These are phyloP conservation scores for Mormyrops attenuatus DNA, from an alignment of 2,797 vertebrate genomes.

Conservation along the genomic window DNA sequence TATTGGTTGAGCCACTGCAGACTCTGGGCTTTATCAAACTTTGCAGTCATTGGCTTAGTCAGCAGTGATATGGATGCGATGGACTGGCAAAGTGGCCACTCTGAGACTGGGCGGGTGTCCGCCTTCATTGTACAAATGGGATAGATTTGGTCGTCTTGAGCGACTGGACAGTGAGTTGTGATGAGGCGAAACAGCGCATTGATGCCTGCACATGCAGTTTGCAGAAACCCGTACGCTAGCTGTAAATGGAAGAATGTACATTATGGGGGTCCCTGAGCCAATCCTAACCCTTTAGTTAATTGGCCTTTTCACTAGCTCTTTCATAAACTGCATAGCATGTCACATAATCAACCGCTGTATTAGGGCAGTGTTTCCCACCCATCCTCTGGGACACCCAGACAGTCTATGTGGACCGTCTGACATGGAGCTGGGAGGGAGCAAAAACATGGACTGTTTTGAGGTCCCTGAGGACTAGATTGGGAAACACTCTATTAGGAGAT, in stretches of 20 bases:
- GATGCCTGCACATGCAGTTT: not conserved
- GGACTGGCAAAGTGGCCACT: not conserved
- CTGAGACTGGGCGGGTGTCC: not conserved
- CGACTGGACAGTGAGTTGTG: not conserved
- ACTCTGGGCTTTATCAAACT: not conserved
- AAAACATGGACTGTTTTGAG: not conserved
- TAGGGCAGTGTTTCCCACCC: not conserved
- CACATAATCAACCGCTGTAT: not conserved
- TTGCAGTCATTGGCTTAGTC: not conserved
- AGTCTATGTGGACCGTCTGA: not conserved
- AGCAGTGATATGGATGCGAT: not conserved
- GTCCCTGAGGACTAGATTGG: not conserved
- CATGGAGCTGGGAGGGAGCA: not conserved
- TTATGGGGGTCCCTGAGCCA: not conserved
- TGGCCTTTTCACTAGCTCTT: not conserved
- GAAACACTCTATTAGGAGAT: not conserved
- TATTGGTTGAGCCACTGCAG: constrained; percentile 1
- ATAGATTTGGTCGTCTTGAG: not conserved
- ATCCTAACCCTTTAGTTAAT: not conserved
- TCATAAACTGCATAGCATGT: not conserved
- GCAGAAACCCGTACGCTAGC: not conserved
- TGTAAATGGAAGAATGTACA: not conserved
- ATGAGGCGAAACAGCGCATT: not conserved
- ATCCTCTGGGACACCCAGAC: not conserved
- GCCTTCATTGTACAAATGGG: not conserved